A percentile compares a stretch with the other conserved stretches of the same genome.
These are phyloP conservation scores for Leptodirus hochenwartii DNA, from an alignment of 2,888 invertebrate genomes.

Conservation along the genomic window DNA sequence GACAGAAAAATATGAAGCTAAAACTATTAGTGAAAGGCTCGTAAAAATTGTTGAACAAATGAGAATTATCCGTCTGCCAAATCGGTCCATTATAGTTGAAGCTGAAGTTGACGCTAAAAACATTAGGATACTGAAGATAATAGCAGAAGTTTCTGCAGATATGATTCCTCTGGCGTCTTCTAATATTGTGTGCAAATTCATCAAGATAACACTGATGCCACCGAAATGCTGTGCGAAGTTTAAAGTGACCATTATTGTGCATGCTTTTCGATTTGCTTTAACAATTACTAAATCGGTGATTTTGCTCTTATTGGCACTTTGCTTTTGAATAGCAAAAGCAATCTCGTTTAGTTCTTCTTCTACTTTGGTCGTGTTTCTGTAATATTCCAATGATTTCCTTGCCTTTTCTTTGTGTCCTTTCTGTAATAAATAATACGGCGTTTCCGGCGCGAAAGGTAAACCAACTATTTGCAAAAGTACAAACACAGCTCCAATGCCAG, in stretches of 20 bases:
- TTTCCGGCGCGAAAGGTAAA: slow-evolving; percentile 25
- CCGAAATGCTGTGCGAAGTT: slow-evolving; percentile 24
- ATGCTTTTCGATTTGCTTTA: slow-evolving; percentile 22
- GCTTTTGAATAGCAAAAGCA: slow-evolving; percentile 19
- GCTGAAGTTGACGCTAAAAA: slow-evolving; percentile 19
- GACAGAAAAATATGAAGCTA: slow-evolving; percentile 22
- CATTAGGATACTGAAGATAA: slow-evolving; percentile 23
- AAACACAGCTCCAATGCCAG: slow-evolving; percentile 20
- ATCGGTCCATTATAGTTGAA: slow-evolving; percentile 21
- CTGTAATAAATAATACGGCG: slow-evolving; percentile 23
- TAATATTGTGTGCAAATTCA: slow-evolving; percentile 25
- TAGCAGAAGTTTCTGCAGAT: slow-evolving; percentile 19
- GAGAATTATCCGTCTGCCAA: slow-evolving; percentile 22
- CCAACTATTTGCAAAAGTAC: slow-evolving; percentile 19
- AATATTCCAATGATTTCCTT: slow-evolving; percentile 18
- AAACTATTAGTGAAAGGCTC: slow-evolving; percentile 18
- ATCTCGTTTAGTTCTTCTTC: slow-evolving; percentile 22
- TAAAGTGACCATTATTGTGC: slow-evolving; percentile 23
- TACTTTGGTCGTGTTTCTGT: slow-evolving; percentile 18
- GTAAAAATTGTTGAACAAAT: slow-evolving; percentile 20
- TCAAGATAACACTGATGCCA: slow-evolving; percentile 24
- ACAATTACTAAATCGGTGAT: slow-evolving; percentile 22
- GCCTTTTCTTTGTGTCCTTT: slow-evolving; percentile 20
- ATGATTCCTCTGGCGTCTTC: slow-evolving; percentile 21
- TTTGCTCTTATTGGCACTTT: slow-evolving; percentile 21